A percentile compares a stretch with the other conserved stretches of the same genome.
Evolutionary conservation across 2,888 invertebrate species (phyloP).

Genomic region (Entomobrya multifasciata): DNA sequence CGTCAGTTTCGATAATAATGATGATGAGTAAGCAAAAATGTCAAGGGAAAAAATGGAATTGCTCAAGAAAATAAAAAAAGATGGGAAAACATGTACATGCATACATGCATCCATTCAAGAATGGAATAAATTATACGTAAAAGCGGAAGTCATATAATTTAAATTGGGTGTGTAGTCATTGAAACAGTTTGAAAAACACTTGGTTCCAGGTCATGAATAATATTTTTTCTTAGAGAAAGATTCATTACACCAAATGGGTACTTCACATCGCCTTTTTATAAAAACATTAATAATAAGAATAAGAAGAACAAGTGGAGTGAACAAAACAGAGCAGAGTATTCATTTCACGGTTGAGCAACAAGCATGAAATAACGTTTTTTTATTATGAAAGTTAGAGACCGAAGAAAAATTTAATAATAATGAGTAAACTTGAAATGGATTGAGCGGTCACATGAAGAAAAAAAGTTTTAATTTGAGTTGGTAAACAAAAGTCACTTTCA

Average conservation of each 20-base stretch:
- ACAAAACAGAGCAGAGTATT: not conserved
- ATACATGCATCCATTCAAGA: too few relatives aligned
- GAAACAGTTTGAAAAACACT: not conserved
- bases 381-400: not conserved
- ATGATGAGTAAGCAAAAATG: slow-evolving; percentile 39
- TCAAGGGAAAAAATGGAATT: not conserved
- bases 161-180: slow-evolving; percentile 11
- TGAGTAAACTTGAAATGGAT: not conserved
- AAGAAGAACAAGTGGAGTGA: too few relatives aligned
- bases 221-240: not conserved
- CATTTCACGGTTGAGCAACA: slow-evolving; percentile 73
- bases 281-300: not conserved
- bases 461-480: slow-evolving; percentile 1
- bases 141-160: not conserved
- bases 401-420: too few relatives aligned
- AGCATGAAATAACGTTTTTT: slow-evolving; percentile 63
- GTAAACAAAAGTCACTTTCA: not conserved
- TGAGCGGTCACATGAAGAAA: not conserved
- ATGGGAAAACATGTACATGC: not conserved
- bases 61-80: not conserved
- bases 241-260: too few relatives aligned
- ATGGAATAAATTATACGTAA: not conserved
- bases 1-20: not conserved
- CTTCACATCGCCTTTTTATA: not conserved
- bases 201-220: slow-evolving; percentile 6